phyloP scores from a whole-genome alignment of 30 jellyfish, hydroid and myxozoan genomes.

The Clytia hemisphaerica region DNA sequence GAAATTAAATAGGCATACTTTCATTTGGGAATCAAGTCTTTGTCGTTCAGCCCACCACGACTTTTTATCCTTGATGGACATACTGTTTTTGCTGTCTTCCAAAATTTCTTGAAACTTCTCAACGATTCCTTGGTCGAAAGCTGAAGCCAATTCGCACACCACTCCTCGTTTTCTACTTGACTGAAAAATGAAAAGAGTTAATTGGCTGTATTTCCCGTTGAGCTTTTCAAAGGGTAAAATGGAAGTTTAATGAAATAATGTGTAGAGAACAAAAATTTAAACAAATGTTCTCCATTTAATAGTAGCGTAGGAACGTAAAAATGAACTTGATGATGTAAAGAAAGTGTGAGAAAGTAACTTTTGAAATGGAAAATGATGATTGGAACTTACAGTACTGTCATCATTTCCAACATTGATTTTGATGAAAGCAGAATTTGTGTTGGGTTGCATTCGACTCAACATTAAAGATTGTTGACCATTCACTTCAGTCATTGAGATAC shows the following conservation, averaged over 20 bases:
- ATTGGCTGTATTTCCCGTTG: no score
- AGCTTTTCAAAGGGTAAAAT: no score
- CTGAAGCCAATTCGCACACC: constrained; percentile 75
- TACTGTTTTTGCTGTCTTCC: constrained; percentile 49
- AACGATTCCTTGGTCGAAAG: constrained; percentile 54
- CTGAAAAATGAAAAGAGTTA: background rate
- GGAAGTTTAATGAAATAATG: no score
- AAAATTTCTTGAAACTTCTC: constrained; percentile 53
- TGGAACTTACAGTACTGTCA: no score
- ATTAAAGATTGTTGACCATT: constrained; percentile 4
- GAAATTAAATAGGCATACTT: no score
- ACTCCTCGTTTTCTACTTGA: background rate
- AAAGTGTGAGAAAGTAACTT: background rate
- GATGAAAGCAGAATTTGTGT: constrained; percentile 4
- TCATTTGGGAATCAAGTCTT: constrained; percentile 48
- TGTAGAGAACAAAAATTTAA: background rate
- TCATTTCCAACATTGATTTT: background rate
- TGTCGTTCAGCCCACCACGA: constrained; percentile 82
- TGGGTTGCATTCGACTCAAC: constrained; percentile 24
- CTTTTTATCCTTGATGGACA: constrained; percentile 49
- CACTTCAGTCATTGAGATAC: constrained; percentile 1
- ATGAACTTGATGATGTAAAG: no score
- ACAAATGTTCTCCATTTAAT: no score
- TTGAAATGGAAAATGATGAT: no score
- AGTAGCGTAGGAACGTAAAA: no score